Base-by-base conservation (phyloP, 1,140 invertebrate genomes). In the Aphaenogaster rudis region DNA sequence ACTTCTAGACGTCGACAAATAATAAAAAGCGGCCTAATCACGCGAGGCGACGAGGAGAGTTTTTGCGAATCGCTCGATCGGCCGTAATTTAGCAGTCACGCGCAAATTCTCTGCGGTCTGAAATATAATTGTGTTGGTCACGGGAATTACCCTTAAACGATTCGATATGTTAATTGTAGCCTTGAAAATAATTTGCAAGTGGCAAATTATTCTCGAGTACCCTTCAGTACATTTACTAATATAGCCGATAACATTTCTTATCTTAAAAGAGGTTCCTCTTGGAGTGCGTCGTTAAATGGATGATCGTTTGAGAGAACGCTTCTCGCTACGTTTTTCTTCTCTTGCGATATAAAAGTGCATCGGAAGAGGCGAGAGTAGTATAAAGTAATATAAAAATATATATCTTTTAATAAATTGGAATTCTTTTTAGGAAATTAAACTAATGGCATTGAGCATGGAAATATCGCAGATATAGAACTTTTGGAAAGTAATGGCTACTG, bases 21-120 rank as follows among this genome's bases (percentile, higher is more conserved):
- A 45, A 74, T 54, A 8, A 74, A 54, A 52, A n/a, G 48, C 9
- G 8, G 17, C 33, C 17, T 57, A 52, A 54, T 74, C n/a, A 39
- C n/a, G 17, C n/a, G 52, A 42, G 3, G 1, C 36, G 6, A 11
- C 5, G 13, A 21, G 33, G n/a, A 42, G 28, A 86, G 52, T 21
- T 15, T 52, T 15, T 2, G 17, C 42, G 13, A 17, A 33, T 77
- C 50, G 21, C 6, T n/a, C 11, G 28, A 28, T 28, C 28, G 28
- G 28, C 28, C 0, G 28, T 28, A 28, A 28, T 28, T 28, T 28
- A 28, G 28, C 28, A 28, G 85, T 88, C 86, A 88, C 42, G 64
- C 28, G 54, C 69, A 84, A 88, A 69, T 88, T 88, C 61, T 57
- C 21, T 15, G 36, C 39, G 8, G 17, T 54, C 28, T 82, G 52